Base-by-base conservation (phyloP, 2,797 vertebrate genomes). In the Aldrovandia affinis region DNA sequence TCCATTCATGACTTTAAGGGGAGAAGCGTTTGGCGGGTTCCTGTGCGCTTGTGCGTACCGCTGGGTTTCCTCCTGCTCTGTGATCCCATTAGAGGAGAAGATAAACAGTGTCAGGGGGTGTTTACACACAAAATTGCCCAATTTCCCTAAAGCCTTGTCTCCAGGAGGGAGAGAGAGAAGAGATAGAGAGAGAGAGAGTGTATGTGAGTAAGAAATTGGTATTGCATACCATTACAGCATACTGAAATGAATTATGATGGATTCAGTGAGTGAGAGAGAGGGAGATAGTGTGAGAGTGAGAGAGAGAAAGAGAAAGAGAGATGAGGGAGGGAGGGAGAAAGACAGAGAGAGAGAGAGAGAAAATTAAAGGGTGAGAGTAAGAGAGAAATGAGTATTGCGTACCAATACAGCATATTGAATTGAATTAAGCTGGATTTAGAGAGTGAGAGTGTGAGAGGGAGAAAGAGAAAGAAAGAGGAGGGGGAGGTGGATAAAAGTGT, bases 101-200 rank as follows among this genome's bases (percentile, higher is more conserved):
- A 86, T 90, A 88, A 92, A 86, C 83, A 81, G 83, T 88, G 89
- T 92, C 89, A 90, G 39, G 86, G 88, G 88, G 79, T 92, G 91
- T 94, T 92, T 92, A 90, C 88, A 54, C 89, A 86, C 82, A 86
- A 85, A 88, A 89, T 92, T 86, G 88, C 89, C 88, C 81, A 88
- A n/a, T 92, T 92, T 91, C 89, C 89, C 80, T 79, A 68, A 30
- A 84, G 86, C 87, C 89, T 81, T 22, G 78, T 90, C 85, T 42
- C 30, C n/a, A 47, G 57, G 25, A 47, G 61, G 59, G 78, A 75
- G 33, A 54, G 7, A 75, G 44, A 57, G 83, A 57, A 55, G 68
- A 30, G 52, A 47, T 9, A 78, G 68, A 87, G 89, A 78, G 86
- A 87, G 83, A 83, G 83, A 89, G 47, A 50, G 47, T n/a, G n/a